Percentiles rank a stretch among this genome's conserved stretches.
Evolutionary conservation across 2,797 vertebrate species (phyloP).

Genomic region (Girardinus metallicus): DNA sequence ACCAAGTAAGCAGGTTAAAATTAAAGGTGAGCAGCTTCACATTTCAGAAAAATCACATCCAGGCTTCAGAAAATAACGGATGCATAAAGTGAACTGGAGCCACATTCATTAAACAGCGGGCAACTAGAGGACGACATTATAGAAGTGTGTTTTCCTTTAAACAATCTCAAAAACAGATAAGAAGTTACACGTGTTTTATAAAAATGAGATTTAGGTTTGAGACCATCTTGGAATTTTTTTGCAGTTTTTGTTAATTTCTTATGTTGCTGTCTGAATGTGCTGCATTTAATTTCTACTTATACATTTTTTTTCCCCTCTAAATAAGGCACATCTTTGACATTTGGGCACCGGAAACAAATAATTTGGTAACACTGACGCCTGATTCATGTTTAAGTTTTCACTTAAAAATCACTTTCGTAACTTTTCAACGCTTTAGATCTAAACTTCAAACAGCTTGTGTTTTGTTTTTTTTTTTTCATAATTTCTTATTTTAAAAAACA

Average conservation of each 20-base stretch:
- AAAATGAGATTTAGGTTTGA: neutral
- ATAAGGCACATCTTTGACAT: neutral
- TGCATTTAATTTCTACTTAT: neutral
- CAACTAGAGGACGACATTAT: too few species aligned
- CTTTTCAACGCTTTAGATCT: neutral
- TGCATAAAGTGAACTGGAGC: neutral
- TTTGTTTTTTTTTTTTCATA: too few species aligned
- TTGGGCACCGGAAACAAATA: neutral
- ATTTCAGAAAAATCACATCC: neutral
- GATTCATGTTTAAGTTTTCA: neutral
- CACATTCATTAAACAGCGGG: neutral
- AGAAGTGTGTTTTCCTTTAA: neutral
- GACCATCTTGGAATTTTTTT: neutral
- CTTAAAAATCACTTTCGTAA: neutral
- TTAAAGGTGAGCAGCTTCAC: neutral
- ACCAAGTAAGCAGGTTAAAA: neutral
- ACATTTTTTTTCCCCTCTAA: neutral
- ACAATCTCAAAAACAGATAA: neutral
- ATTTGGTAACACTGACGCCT: neutral
- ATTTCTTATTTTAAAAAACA: neutral
- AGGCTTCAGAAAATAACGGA: neutral
- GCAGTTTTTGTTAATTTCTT: neutral
- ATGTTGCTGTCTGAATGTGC: neutral
- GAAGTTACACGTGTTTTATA: neutral
- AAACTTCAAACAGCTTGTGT: neutral